Base-by-base conservation (phyloP, 2,888 invertebrate species). In the Sisyra nigra region DNA sequence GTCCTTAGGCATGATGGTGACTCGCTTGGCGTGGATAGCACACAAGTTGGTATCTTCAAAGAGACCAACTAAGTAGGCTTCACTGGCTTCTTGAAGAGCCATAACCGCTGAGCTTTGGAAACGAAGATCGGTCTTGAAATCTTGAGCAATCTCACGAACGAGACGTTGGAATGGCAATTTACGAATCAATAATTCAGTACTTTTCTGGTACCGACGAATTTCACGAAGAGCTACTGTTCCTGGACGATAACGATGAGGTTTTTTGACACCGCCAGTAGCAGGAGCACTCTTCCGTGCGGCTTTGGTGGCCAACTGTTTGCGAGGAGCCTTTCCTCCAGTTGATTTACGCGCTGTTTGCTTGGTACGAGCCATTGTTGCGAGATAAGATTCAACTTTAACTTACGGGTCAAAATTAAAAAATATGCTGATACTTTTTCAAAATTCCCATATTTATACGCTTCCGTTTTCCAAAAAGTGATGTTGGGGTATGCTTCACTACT, bases 31-130 rank as follows among this genome's bases (percentile, higher is more conserved):
- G 60, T 94, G 94, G 62, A 94, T 93, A 52, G 93, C 93, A 69
- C 92, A 93, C 75, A 94, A 74, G 68, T 94, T 94, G 53, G 94
- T 94, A 70, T 94, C 94, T 74, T 94, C 94, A 66, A 96, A 94
- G 46, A 96, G 71, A 51, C 94, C 93, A 45, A 93, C 92, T 52
- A 93, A 68, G 63, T 89, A 89, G 9, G 89, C 88, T 65, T 89
- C 88, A 54, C 82, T 80, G 41, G 87, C 86, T 71, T 91, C 91
- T 77, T 88, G 72, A 49, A 93, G 70, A 51, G 92, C 92, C 46
- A 88, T 88, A 57, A 93, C 89, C 49, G 93, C 92, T 40, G 92
- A 87, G 54, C 87, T 88, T 69, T 93, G 92, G 74, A 93, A 93
- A 68, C 92, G 84, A 53, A 92, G 71, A 67, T 92, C 92, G 53